Base-by-base conservation (phyloP, 2,888 invertebrate species). In the Cheilosia pagana region DNA sequence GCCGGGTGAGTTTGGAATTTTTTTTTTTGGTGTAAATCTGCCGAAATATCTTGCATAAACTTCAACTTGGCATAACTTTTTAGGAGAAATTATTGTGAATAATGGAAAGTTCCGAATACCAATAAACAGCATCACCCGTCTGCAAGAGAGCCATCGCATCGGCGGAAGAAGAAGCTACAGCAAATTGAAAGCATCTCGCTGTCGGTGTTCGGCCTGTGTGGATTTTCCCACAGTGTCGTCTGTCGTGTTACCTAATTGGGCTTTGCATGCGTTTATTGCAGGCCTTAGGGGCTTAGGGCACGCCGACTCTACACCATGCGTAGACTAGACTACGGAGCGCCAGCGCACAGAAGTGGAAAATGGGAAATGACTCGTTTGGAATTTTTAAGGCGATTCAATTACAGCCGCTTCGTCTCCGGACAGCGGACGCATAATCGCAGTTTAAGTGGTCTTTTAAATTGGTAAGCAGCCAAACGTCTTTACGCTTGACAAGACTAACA, bases 91-190 rank as follows among this genome's bases (percentile, higher is more conserved):
- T 79, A 60, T 59, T 65, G 65, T 65, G 52, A 35, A 65, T 79
- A 71, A 35, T 82, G 81, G 81, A 82, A 82, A 82, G 81, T 82
- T 82, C 35, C 60, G 62, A 62, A 16, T 16, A 45, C 25, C 63
- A 31, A 59, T 60, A 43, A 31, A 21, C 28, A 52, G 25, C 48
- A 53, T n/a, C 63, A 45, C 16, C 19, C 16, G 12, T 57, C 19
- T 48, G 12, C 21, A n/a, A 19, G 14, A 19, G 14, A n/a, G 14
- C 6, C 35, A 50, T 31, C 50, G 16, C 25, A 28, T 8, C 31
- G 59, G 43, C 41, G 25, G 21, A 43, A 52, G 60, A 72, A 45
- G 48, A 53, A 25, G 23, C 28, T 12, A 12, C 52, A 52, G 6
- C 31, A 28, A 57, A 35, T 3, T 0, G n/a, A 50, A 23, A 50